Evolutionary conservation across 2,797 vertebrate species (phyloP).

Genomic region (Enteromius trimaculatus): DNA sequence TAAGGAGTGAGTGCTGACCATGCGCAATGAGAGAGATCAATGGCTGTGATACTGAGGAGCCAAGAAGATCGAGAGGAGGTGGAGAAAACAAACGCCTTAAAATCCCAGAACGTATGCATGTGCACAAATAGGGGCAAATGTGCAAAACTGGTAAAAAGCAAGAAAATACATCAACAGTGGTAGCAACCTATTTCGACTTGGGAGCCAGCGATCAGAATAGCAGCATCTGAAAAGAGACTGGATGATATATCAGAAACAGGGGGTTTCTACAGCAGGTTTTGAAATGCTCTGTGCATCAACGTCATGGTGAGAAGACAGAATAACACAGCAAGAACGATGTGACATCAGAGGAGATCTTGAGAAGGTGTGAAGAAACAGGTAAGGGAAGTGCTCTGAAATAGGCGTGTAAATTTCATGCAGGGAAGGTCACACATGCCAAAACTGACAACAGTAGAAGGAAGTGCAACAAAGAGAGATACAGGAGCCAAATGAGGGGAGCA

Average conservation of each 20-base stretch:
- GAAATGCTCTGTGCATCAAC: neutral
- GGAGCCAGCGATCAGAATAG: neutral
- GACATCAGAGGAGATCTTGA: conserved; percentile 13
- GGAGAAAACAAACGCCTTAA: conserved; percentile 12
- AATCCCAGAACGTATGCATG: neutral
- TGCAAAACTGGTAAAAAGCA: neutral
- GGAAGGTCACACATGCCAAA: conserved; percentile 23
- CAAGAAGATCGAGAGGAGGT: conserved; percentile 42
- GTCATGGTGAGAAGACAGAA: conserved; percentile 12
- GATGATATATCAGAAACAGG: conserved; percentile 3
- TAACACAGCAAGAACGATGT: conserved; percentile 23
- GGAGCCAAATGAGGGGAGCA: conserved; percentile 43
- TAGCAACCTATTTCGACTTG: neutral
- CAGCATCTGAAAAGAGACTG: neutral
- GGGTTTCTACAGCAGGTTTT: neutral
- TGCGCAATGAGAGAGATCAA: conserved; percentile 62
- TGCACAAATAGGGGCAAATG: neutral
- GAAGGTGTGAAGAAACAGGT: conserved; percentile 24
- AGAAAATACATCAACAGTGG: neutral
- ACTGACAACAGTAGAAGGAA: conserved; percentile 38
- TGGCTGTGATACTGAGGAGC: conserved; percentile 53
- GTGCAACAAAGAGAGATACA: conserved; percentile 20
- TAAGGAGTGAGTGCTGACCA: conserved; percentile 63
- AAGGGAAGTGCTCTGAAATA: neutral
- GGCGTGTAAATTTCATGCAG: conserved; percentile 32